Conservation (phyloP, 2,888 invertebrate genomes). For the Sepioteuthis lessoniana region DNA sequence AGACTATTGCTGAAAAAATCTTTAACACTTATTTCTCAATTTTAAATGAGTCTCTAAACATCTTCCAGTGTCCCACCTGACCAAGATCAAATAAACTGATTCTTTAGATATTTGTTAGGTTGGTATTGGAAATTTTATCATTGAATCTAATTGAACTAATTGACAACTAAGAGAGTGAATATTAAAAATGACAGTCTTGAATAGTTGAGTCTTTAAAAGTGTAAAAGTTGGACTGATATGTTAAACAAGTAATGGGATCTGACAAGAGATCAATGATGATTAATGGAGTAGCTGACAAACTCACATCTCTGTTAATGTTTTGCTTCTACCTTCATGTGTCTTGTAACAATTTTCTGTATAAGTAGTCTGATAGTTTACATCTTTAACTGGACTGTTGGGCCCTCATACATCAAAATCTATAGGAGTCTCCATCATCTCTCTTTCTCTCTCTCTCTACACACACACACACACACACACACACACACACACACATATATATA, state of each 20-base stretch:
- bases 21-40: neutral
- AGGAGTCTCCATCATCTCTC: too few species aligned
- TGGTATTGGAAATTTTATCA: neutral
- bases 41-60: neutral
- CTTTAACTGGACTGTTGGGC: too few species aligned
- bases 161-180: neutral
- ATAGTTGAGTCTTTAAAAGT: neutral
- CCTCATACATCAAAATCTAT: too few species aligned
- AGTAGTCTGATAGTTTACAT: too few species aligned
- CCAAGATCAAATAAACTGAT: neutral
- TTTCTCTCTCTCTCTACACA: too few species aligned
- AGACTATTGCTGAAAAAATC: neutral
- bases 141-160: neutral
- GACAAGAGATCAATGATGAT: neutral
- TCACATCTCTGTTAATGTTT: neutral
- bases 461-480: too few species aligned
- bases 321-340: neutral
- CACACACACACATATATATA: too few species aligned
- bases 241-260: neutral
- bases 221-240: neutral
- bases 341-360: neutral
- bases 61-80: neutral
- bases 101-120: neutral
- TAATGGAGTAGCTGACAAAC: neutral
- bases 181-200: neutral